phyloP scores from a whole-genome alignment of 2,888 invertebrate genomes.

The Apamea crenata region DNA sequence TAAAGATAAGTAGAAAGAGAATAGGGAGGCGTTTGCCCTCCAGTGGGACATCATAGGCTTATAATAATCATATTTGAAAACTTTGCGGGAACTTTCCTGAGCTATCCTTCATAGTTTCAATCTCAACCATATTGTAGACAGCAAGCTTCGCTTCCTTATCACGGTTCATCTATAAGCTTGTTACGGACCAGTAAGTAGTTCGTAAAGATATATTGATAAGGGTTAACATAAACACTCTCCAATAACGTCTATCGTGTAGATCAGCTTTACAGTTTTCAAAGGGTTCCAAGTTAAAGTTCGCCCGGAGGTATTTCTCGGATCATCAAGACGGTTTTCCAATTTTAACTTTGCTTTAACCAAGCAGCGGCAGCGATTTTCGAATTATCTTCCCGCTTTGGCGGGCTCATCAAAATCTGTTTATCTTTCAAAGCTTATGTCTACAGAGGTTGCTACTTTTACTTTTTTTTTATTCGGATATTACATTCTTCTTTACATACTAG shows the following conservation, averaged over 20 bases:
- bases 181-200: conserved; percentile 70
- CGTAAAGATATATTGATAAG: conserved; percentile 78
- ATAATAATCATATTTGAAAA: conserved; percentile 1
- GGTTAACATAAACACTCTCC: conserved; percentile 81
- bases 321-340: conserved; percentile 88
- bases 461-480: conserved; percentile 66
- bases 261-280: conserved; percentile 86
- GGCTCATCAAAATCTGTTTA: conserved; percentile 83
- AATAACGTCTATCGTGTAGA: conserved; percentile 82
- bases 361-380: conserved; percentile 84
- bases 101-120: background rate
- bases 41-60: background rate
- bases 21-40: background rate
- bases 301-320: conserved; percentile 86
- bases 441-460: conserved; percentile 63
- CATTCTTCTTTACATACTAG: conserved; percentile 53
- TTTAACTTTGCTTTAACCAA: conserved; percentile 84
- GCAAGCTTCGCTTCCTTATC: conserved; percentile 47
- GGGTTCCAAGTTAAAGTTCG: conserved; percentile 83
- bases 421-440: conserved; percentile 77
- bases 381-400: conserved; percentile 85
- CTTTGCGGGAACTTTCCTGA: background rate
- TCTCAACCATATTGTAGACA: conserved; percentile 16
- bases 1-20: background rate
- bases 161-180: conserved; percentile 64